These are phyloP conservation scores for Sinopyrophorus schimmeli DNA, from an alignment of 2,888 invertebrate species.

Conservation along the genomic window DNA sequence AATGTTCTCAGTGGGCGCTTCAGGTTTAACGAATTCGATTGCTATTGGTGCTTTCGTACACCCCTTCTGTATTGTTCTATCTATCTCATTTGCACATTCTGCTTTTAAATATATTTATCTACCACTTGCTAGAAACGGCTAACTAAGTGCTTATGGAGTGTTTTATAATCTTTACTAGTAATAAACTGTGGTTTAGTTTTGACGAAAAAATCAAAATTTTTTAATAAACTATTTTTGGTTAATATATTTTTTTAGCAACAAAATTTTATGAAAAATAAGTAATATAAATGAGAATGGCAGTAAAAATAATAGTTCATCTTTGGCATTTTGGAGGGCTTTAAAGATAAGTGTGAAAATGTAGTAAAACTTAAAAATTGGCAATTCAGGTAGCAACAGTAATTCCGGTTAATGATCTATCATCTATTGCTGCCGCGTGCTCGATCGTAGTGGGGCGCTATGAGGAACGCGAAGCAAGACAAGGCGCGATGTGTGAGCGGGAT, in stretches of 20 bases:
- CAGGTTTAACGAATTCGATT: conserved; percentile 63
- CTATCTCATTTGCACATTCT: conserved; percentile 25
- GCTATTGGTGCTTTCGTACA: conserved; percentile 62
- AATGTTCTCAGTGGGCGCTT: conserved; percentile 54
- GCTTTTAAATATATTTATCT: conserved; percentile 35
- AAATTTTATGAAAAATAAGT: too few relatives aligned
- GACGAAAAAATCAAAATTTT: too few relatives aligned
- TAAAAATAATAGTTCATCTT: not conserved
- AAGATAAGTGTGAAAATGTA: not conserved
- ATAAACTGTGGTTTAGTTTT: too few relatives aligned
- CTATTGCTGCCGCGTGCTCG: conserved; percentile 51
- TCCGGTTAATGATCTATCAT: conserved; percentile 53
- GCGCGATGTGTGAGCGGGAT: conserved; percentile 49
- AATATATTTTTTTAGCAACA: too few relatives aligned
- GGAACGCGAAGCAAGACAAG: conserved; percentile 52
- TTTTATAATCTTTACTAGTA: conserved; percentile 33
- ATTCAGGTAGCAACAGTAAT: conserved; percentile 54
- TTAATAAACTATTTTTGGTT: too few relatives aligned
- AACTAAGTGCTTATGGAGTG: conserved; percentile 33
- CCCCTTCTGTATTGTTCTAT: conserved; percentile 51
- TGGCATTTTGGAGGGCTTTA: not conserved
- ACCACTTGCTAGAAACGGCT: conserved; percentile 31
- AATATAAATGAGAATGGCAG: too few relatives aligned
- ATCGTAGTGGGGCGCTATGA: conserved; percentile 51
- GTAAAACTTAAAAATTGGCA: conserved; percentile 27